Percentiles rank a stretch among this genome's conserved stretches.
Evolutionary conservation across 2,113 vertebrate genomes (phyloP).

Genomic region (Zingel zingel): DNA sequence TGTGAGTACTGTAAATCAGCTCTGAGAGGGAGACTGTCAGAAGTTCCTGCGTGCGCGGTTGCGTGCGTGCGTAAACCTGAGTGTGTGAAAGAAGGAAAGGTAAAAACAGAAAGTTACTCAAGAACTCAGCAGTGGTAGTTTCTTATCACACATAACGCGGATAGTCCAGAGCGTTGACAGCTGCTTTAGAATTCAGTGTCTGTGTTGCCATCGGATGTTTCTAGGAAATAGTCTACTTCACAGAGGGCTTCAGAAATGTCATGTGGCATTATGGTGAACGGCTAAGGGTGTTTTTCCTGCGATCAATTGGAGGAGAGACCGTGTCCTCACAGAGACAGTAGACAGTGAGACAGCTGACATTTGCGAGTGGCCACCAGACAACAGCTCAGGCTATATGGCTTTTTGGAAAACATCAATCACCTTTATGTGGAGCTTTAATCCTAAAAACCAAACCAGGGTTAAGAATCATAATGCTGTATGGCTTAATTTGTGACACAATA

Average conservation of each 20-base stretch:
- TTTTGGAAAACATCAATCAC: background rate
- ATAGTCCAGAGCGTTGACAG: background rate
- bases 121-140: background rate
- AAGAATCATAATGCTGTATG: background rate
- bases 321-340: slow-evolving; percentile 23
- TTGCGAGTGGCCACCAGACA: background rate
- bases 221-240: slow-evolving; percentile 23
- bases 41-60: slow-evolving; percentile 52
- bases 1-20: slow-evolving; percentile 91
- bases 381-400: slow-evolving; percentile 2
- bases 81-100: slow-evolving; percentile 27
- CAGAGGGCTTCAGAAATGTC: slow-evolving; percentile 15
- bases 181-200: background rate
- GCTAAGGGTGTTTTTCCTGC: slow-evolving; percentile 11
- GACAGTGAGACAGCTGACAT: slow-evolving; percentile 28
- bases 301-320: slow-evolving; percentile 34
- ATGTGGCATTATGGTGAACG: slow-evolving; percentile 31
- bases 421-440: background rate
- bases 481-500: background rate
- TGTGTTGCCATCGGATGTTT: slow-evolving; percentile 17
- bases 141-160: background rate
- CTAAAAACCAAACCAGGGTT: background rate
- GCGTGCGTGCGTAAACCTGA: slow-evolving; percentile 53
- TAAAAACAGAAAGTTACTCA: slow-evolving; percentile 34
- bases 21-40: slow-evolving; percentile 85